phyloP scores from a whole-genome alignment of 30 jellyfish, hydroid and myxozoan genomes.

The Hydra vulgaris region DNA sequence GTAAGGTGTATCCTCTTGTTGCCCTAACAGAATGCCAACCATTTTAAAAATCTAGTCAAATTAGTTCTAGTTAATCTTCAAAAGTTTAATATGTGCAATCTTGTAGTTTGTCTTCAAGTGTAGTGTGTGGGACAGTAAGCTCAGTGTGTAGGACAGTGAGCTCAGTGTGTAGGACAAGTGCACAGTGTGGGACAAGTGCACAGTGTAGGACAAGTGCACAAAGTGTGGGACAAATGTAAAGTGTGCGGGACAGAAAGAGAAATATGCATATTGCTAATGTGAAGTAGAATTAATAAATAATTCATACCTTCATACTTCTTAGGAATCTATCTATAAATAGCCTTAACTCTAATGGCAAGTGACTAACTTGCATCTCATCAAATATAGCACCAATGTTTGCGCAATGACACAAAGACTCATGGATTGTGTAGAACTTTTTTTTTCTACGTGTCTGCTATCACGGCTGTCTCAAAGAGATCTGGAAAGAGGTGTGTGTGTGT shows the following conservation, averaged over 20 bases:
- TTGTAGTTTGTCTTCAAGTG: not conserved
- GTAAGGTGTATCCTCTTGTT: not conserved
- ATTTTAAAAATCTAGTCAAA: not conserved
- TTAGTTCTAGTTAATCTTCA: not conserved
- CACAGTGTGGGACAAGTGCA: too few species aligned
- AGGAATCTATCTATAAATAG: not conserved
- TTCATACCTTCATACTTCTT: not conserved
- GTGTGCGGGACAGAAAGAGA: not conserved
- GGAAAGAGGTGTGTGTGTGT: too few species aligned
- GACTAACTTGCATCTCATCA: not conserved
- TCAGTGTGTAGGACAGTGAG: too few species aligned
- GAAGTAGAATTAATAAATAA: not conserved
- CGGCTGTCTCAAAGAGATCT: too few species aligned
- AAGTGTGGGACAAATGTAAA: too few species aligned
- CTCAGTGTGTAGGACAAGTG: too few species aligned
- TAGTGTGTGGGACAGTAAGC: not conserved
- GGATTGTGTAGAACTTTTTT: not conserved
- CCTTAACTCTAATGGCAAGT: not conserved
- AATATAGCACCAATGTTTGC: not conserved
- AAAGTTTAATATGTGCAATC: not conserved
- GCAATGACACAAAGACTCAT: not conserved
- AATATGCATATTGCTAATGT: not conserved
- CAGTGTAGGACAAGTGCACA: too few species aligned
- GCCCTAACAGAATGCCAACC: not conserved
- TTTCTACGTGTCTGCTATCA: not conserved